Evolutionary conservation across 2,113 vertebrate genomes (phyloP), one percentile per base, ranked within the genome.

Genomic region (Thymallus thymallus): DNA sequence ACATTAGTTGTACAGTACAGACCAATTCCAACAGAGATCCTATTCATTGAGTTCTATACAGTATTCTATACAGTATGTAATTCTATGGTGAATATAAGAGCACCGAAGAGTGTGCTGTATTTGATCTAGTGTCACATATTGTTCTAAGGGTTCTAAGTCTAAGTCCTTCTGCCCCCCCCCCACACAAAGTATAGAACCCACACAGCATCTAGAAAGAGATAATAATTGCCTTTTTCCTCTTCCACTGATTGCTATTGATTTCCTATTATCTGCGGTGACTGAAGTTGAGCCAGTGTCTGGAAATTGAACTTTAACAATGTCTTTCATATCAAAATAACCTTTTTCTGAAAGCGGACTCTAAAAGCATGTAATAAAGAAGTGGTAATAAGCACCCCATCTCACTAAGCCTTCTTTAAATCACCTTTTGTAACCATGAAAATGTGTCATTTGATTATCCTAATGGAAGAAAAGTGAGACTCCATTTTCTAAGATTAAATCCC

Each of bases 221-320:
- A 77, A 76, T 80, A 76, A 87, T 79, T 70, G 65, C 70, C 29
- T 67, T 73, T 84, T 69, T 74, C 41, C 80, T 73, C 71, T 48
- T 71, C 78, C n/a, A 48, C 55, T 85, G 68, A 82, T 85, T 84
- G 80, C 73, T 87, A 80, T 89, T 84, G 76, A 84, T 86, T 87
- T 82, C 83, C 76, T 84, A 80, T 82, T 82, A 84, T 66, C 68
- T 65, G 67, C 45, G 75, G 46, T 77, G 61, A 75, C 68, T 80
- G 51, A 73, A 79, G 66, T 66, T 55, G 35, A 79, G 58, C 55
- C 66, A 56, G 30, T 26, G 72, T 32, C 66, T 55, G 58, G 51
- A 82, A 72, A 80, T 74, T 74, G 69, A 86, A 76, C 75, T 76
- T 78, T 76, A 81, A 82, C 73, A 71, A 83, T 81, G 35, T 66